Conservation (phyloP, 2,797 vertebrate species). For the Tapirus indicus region DNA sequence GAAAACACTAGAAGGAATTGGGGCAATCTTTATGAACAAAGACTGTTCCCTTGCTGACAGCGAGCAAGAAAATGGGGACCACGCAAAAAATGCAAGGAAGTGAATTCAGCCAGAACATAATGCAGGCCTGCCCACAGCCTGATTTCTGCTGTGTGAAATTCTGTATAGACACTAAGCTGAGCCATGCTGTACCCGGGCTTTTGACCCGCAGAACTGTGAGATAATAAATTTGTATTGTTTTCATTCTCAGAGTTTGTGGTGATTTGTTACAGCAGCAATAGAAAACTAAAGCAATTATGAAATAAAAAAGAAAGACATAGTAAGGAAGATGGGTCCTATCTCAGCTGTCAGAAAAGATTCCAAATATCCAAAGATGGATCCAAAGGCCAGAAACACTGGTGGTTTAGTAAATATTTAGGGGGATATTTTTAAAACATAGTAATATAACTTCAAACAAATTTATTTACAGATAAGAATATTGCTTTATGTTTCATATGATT, state of each 20-base stretch:
- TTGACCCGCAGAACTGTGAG: background rate
- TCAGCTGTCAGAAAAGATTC: background rate
- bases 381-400: background rate
- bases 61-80: background rate
- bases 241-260: background rate
- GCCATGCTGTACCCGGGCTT: rapidly evolving
- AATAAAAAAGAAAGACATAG: background rate
- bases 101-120: background rate
- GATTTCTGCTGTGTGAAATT: background rate
- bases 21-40: background rate
- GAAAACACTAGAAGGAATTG: background rate
- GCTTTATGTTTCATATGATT: background rate
- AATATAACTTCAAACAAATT: background rate
- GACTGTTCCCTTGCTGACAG: background rate
- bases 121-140: rapidly evolving
- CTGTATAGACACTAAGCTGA: background rate
- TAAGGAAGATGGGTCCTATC: background rate
- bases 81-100: background rate
- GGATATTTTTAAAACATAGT: background rate
- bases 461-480: background rate
- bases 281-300: background rate
- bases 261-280: background rate
- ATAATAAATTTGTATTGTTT: background rate
- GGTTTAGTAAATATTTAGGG: background rate
- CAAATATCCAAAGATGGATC: background rate